A percentile compares a stretch with the other conserved stretches of the same genome.
Conservation (phyloP, 1,140 invertebrate species). For the Bombus waltoni region DNA sequence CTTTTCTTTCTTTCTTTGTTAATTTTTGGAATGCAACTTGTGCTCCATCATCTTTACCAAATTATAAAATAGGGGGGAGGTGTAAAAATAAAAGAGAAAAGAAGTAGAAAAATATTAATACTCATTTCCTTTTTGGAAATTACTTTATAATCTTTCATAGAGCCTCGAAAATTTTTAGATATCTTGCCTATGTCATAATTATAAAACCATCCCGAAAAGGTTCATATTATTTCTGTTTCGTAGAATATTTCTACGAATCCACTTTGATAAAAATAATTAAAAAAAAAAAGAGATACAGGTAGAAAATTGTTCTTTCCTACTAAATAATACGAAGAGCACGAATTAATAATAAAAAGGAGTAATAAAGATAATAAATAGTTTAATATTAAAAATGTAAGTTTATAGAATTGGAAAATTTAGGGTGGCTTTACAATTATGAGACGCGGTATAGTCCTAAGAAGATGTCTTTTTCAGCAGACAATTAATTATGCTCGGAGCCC, state of each 20-base stretch:
- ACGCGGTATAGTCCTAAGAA: background rate
- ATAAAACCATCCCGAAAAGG: background rate
- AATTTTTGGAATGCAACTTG: slow-evolving; percentile 26
- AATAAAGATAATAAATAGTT: background rate
- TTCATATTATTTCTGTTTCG: background rate
- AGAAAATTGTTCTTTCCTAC: too few relatives aligned
- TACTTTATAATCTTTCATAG: background rate
- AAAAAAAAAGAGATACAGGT: too few relatives aligned
- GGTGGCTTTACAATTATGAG: background rate
- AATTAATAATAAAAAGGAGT: background rate
- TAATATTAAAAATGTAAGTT: background rate
- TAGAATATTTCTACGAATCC: too few relatives aligned
- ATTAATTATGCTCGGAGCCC: slow-evolving; percentile 7
- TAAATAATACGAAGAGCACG: too few relatives aligned
- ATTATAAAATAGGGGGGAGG: background rate
- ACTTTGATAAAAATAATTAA: too few relatives aligned
- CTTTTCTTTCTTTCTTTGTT: background rate
- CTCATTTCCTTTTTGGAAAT: background rate
- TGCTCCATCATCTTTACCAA: background rate
- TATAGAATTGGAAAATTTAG: background rate
- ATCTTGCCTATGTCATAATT: background rate
- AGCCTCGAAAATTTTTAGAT: background rate
- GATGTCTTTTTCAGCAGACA: background rate
- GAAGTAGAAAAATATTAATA: background rate
- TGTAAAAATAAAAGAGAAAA: background rate